Evolutionary conservation across 2,797 vertebrate species (phyloP).

Genomic region (Chelmon rostratus): DNA sequence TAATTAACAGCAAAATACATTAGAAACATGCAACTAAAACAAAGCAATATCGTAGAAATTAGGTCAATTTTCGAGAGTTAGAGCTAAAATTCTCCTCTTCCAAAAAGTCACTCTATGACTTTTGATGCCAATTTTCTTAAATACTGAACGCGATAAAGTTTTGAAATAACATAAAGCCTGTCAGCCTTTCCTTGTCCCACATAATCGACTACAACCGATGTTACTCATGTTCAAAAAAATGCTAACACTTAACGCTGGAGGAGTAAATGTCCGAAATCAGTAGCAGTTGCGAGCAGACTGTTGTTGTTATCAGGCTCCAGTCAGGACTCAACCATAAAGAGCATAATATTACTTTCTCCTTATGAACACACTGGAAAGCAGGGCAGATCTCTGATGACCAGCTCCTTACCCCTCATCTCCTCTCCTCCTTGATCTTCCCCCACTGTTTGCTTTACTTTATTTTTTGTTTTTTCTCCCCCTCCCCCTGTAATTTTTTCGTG

Average conservation of each 20-base stretch:
- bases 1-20: background rate
- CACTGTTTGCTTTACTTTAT: constrained; percentile 86
- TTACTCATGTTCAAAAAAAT: background rate
- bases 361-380: constrained; percentile 68
- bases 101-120: background rate
- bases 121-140: background rate
- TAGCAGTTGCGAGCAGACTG: constrained; percentile 34
- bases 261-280: constrained; percentile 12
- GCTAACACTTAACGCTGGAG: background rate
- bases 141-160: background rate
- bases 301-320: constrained; percentile 56
- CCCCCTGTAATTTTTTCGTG: constrained; percentile 80
- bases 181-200: constrained; percentile 7
- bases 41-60: too few relatives aligned
- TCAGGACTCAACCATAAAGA: constrained; percentile 59
- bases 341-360: constrained; percentile 76
- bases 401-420: constrained; percentile 73
- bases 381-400: constrained; percentile 77
- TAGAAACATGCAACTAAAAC: too few relatives aligned
- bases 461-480: constrained; percentile 77
- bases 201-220: background rate
- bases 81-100: background rate
- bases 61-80: background rate
- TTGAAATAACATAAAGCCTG: background rate
- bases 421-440: constrained; percentile 79